Base-by-base conservation (phyloP, 2,888 invertebrate genomes). In the Crocallis elinguaria region DNA sequence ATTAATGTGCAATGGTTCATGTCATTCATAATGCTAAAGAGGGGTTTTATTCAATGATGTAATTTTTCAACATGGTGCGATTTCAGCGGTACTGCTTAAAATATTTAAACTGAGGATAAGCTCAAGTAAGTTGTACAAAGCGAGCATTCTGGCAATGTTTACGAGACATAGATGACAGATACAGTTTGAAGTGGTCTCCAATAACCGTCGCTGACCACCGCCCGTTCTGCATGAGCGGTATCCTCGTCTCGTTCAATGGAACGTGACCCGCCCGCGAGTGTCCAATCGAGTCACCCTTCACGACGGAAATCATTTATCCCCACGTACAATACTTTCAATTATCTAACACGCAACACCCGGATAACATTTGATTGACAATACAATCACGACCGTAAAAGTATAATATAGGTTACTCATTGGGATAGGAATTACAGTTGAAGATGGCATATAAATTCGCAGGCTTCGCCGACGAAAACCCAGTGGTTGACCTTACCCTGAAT, bases 191-290 rank as follows among this genome's bases (percentile, higher is more conserved):
- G 49, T 62, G 49, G 52, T 56, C 43, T 45, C 46, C 19, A 41
- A 48, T 45, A 60, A 53, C 58, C 58, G 63, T 46, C 52, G 64
- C 53, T 64, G 64, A 48, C 43, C 60, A 50, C 60, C 66, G 60
- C 60, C 59, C 73, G 88, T 86, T 83, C 76, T 79, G 88, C 88
- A 78, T 83, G 82, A 84, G 63, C 67, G 77, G 64, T 71, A 82
- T 79, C 86, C 82, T 84, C 79, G 84, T 64, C 73, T 78, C 59
- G 75, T 69, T 80, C 86, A 86, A 75, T 79, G 75, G 75, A 77
- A 82, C 88, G 88, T 88, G 85, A 88, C 84, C 69, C 64, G 71
- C 69, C 69, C 75, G 76, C 73, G 62, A 82, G 79, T 77, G 77
- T 77, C 77, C 79, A 75, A 75, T 77, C 67, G 44, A 65, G 71